phyloP scores from a whole-genome alignment of 2,888 invertebrate species.

The Horisme vitalbata region DNA sequence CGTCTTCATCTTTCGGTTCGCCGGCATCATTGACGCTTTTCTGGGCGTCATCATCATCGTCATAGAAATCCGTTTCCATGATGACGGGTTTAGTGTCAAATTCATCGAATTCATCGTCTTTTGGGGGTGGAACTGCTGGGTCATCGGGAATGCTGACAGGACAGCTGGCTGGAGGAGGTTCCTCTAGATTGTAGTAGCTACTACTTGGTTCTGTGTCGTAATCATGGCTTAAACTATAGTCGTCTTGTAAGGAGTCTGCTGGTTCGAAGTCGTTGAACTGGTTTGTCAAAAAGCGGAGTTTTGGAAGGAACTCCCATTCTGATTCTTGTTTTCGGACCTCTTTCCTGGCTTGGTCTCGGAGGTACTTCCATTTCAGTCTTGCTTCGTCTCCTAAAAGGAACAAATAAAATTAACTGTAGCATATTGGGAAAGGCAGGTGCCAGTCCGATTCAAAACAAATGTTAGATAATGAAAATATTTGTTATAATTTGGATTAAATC shows the following conservation, averaged over 20 bases:
- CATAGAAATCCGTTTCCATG: conserved; percentile 75
- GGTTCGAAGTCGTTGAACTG: conserved; percentile 74
- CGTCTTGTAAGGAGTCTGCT: conserved; percentile 53
- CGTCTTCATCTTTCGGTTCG: conserved; percentile 68
- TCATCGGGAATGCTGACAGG: conserved; percentile 4
- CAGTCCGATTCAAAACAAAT: too few relatives aligned
- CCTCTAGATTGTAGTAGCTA: conserved; percentile 57
- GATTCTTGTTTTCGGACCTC: conserved; percentile 71
- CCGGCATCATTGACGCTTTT: conserved; percentile 43
- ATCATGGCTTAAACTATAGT: conserved; percentile 43
- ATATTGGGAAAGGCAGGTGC: too few relatives aligned
- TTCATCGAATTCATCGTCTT: conserved; percentile 76
- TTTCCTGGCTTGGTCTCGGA: conserved; percentile 73
- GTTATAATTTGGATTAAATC: too few relatives aligned
- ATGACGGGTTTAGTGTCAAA: conserved; percentile 76
- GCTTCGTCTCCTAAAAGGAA: conserved; percentile 70
- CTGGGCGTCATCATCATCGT: conserved; percentile 69
- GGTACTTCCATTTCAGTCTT: conserved; percentile 74
- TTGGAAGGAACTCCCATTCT: conserved; percentile 71
- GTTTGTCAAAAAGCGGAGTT: conserved; percentile 68
- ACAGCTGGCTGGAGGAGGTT: conserved; percentile 25
- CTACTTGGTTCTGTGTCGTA: conserved; percentile 56
- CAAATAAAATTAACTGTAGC: neutral
- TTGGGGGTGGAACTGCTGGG: conserved; percentile 35
- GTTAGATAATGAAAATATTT: too few relatives aligned